Base-by-base conservation (phyloP, 2,888 invertebrate genomes). In the Noctua janthina region DNA sequence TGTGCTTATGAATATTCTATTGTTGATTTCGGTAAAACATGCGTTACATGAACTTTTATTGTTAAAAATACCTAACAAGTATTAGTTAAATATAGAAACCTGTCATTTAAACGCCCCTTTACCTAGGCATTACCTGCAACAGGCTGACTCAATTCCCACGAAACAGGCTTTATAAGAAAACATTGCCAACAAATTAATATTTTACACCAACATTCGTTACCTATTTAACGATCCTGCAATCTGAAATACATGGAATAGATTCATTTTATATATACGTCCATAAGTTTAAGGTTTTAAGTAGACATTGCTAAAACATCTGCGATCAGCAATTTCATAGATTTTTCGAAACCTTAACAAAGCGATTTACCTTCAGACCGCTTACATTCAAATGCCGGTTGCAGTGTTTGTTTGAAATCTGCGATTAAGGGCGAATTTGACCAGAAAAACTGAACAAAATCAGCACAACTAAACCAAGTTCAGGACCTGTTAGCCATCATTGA, bases 211-310 rank as follows among this genome's bases (percentile, higher is more conserved):
- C 29, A 29, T 29, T 46, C 35, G 43, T 51, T 79, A 71, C 70
- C 39, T 46, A 59, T 66, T 35, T 74, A 67, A 54, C 62, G 17
- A 39, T 72, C 20, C n/a, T 29, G 51, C 54, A 84, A 85, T 85
- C 10, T 70, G 17, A 66, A 72, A 67, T 72, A 72, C 20, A 83
- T 29, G 46, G 35, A 59, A 69, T 54, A 59, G 71, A 78, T 87
- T 77, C 23, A 79, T 82, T 84, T 84, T 51, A 76, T 64, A 81
- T 62, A 39, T 39, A 39, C 39, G 17, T 76, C 73, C 74, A 83
- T 83, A 87, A 78, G 10, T 76, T 51, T 51, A 59, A 23, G 17
- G 5, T 15, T 5, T 15, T 29, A 29, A 29, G 29, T 29, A 29
- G 29, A 29, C 1, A 29, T 29, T 29, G 29, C 29, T 29, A 29